phyloP scores from a whole-genome alignment of 1,140 invertebrate species.

The Drosophila novamexicana region DNA sequence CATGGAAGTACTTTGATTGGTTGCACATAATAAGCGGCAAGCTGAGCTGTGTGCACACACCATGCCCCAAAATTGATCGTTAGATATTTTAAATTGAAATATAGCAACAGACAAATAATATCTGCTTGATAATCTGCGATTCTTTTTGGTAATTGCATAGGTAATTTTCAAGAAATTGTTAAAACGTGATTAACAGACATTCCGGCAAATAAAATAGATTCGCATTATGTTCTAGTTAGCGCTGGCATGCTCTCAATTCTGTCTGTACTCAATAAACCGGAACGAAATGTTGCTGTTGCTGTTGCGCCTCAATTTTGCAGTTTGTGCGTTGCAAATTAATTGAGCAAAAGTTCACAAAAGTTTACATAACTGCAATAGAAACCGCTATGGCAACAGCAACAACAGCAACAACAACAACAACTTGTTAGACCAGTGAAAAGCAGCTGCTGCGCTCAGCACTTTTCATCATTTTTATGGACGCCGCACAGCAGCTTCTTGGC shows the following conservation, averaged over 20 bases:
- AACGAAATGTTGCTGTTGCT: slow-evolving; percentile 19
- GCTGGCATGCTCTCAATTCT: not conserved
- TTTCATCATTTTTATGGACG: slow-evolving; percentile 67
- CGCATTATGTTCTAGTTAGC: slow-evolving; percentile 6
- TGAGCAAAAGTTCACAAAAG: slow-evolving; percentile 66
- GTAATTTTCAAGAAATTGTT: not conserved
- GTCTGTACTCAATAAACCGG: slow-evolving; percentile 13
- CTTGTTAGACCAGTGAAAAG: slow-evolving; percentile 64
- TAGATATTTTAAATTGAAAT: slow-evolving; percentile 17
- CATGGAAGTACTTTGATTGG: slow-evolving; percentile 9
- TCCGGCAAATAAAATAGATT: not conserved
- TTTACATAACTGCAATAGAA: slow-evolving; percentile 68
- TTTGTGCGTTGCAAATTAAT: slow-evolving; percentile 64
- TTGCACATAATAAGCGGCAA: slow-evolving; percentile 9
- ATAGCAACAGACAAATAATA: not conserved
- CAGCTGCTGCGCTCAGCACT: slow-evolving; percentile 35
- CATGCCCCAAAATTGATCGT: not conserved
- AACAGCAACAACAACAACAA: slow-evolving; percentile 28
- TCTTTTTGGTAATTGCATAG: not conserved
- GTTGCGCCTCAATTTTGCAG: slow-evolving; percentile 17
- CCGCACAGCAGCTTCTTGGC: slow-evolving; percentile 44
- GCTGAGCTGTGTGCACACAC: slow-evolving; percentile 1
- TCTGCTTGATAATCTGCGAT: not conserved
- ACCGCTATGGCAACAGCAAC: slow-evolving; percentile 54
- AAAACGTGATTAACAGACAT: slow-evolving; percentile 1